Evolutionary conservation across 2,113 vertebrate genomes (phyloP).

Genomic region (Desmodus rotundus): DNA sequence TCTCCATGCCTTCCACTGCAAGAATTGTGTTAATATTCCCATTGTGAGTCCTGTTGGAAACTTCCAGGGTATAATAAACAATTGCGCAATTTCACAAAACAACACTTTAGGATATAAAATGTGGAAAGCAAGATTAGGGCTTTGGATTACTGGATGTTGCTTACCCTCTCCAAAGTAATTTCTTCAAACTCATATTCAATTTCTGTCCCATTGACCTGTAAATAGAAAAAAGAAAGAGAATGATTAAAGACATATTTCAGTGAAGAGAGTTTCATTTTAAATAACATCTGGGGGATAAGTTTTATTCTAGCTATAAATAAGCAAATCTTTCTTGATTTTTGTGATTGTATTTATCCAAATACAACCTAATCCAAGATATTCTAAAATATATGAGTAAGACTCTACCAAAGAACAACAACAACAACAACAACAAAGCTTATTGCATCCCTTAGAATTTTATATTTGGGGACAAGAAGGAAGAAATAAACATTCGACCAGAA

Average conservation of each 20-base stretch:
- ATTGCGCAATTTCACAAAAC: background rate
- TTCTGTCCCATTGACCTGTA: constrained; percentile 96
- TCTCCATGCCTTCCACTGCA: background rate
- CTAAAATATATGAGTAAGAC: background rate
- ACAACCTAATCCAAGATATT: constrained; percentile 1
- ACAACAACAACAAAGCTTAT: background rate
- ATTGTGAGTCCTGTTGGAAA: background rate
- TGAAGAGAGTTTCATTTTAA: background rate
- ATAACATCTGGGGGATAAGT: background rate
- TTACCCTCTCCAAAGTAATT: constrained; percentile 97
- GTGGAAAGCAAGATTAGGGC: background rate
- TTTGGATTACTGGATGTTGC: constrained; percentile 61
- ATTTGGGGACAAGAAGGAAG: too few species aligned
- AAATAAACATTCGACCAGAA: too few species aligned
- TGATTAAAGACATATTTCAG: constrained; percentile 47
- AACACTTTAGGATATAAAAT: background rate
- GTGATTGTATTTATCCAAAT: background rate
- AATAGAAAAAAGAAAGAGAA: constrained; percentile 57
- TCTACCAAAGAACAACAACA: background rate
- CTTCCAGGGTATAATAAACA: background rate
- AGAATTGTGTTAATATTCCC: constrained; percentile 21
- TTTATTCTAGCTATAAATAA: constrained; percentile 10
- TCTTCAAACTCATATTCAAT: constrained; percentile 99
- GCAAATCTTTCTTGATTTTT: background rate
- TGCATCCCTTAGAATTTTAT: background rate